Evolutionary conservation across 2,113 vertebrate species (phyloP), one percentile per base, ranked within the genome.

Genomic region (Ivindomyrus marchei): DNA sequence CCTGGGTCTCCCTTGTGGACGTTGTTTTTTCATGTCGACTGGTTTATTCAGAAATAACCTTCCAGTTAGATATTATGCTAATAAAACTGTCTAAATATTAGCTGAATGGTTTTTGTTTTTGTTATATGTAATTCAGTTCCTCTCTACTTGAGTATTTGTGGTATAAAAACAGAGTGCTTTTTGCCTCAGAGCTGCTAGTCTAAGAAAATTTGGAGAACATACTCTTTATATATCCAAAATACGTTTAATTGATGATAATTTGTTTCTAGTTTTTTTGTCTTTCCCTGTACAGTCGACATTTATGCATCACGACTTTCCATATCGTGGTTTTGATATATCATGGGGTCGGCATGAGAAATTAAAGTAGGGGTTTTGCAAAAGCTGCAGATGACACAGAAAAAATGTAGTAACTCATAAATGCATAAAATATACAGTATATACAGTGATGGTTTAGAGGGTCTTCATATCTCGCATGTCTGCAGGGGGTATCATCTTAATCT

Each of bases 401-500:
- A 62, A 24, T 9, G 21, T 58, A 24, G 56, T 8, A 58, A 21
- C 24, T 62, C 53, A 21, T 56, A 56, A 56, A 56, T 24, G 53
- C 58, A n/a, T n/a, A 62, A 62, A 62, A 62, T 62, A n/a, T 62
- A n/a, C 58, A n/a, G 58, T 62, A n/a, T 62, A 24, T n/a, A 9
- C 58, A 62, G 58, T n/a, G 53, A 19, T 56, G 53, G 17, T 56
- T 56, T 56, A 24, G 19, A 56, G 53, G 53, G 19, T 56, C 53
- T 24, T 56, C 13, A 21, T 56, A 24, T 56, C 53, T 58, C 0
- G 1, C 56, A 89, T 85, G 90, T 86, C 88, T 92, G 90, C 49
- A 27, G 36, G 21, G 85, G 90, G 27, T 91, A 92, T 93, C 90
- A 90, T 92, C 91, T 93, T 94, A 94, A 95, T 95, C 93, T 92